A percentile compares a stretch with the other conserved stretches of the same genome.
These are phyloP conservation scores for Atrina japonica DNA, from an alignment of 2,888 invertebrate genomes.

Conservation along the genomic window DNA sequence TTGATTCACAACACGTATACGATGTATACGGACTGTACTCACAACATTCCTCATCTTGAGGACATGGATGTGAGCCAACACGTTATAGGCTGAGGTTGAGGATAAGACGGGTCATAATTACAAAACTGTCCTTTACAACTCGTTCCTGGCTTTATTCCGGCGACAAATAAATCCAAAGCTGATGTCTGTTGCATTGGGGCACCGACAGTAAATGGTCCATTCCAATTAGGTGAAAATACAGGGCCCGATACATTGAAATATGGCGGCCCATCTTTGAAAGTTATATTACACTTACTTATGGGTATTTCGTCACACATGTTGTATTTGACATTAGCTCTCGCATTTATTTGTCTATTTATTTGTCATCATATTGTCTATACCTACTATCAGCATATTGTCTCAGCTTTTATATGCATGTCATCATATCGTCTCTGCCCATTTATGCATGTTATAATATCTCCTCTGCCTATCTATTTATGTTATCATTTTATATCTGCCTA, in stretches of 20 bases:
- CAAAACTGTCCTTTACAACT: constrained; percentile 54
- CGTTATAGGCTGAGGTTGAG: constrained; percentile 58
- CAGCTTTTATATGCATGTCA: too few species aligned
- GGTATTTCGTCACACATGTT: constrained; percentile 55
- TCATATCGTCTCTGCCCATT: too few species aligned
- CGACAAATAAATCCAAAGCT: constrained; percentile 57
- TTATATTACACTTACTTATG: constrained; percentile 61
- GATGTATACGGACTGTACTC: constrained; percentile 61
- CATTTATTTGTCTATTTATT: too few species aligned
- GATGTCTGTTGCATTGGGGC: constrained; percentile 65
- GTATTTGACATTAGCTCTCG: constrained; percentile 45
- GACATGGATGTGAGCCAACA: constrained; percentile 62
- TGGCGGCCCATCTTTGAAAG: constrained; percentile 61
- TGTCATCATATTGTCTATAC: too few species aligned
- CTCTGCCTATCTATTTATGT: too few species aligned
- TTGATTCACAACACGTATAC: constrained; percentile 60
- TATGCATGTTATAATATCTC: too few species aligned
- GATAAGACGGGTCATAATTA: constrained; percentile 56
- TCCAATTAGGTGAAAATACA: constrained; percentile 61
- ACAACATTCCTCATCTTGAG: constrained; percentile 57
- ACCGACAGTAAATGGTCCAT: constrained; percentile 57
- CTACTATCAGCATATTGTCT: too few species aligned
- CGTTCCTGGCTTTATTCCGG: constrained; percentile 54
- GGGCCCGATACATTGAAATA: constrained; percentile 59
- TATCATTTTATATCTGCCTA: too few species aligned